Base-by-base conservation (phyloP, 2,797 vertebrate genomes). In the Enteromius fasciolatus region DNA sequence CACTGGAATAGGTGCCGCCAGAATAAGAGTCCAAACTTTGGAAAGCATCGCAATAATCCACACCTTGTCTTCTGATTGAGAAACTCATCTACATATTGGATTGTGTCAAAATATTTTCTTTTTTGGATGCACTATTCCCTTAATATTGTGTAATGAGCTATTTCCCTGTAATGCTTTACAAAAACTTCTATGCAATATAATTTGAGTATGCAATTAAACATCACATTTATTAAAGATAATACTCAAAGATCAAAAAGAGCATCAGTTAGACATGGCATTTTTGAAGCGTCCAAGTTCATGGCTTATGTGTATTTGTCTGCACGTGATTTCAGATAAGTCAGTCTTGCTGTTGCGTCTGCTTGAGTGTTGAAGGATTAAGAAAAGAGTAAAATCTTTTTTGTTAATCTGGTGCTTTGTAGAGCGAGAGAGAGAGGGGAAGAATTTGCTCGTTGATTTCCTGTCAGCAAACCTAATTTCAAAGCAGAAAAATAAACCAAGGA, bases 341-440 rank as follows among this genome's bases (percentile, higher is more conserved):
- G 50, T 85, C 80, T 73, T 17, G 31, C 54, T 23, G 66, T 33
- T 4, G 63, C 61, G 23, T 75, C 63, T 78, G 57, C 39, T 82
- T 31, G 72, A 85, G 76, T 75, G 75, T 69, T 78, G 76, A 67
- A 79, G 84, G 84, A 85, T 85, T 85, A 76, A 75, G 76, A 82
- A 78, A 31, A 82, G 79, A 63, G 76, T 79, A 1, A 85, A 85
- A 85, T 82, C 76, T 61, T 82, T 36, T 78, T 85, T 73, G 67
- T 79, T 83, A 85, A 85, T 85, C 84, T 75, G 68, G 18, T 84
- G 78, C 73, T 76, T 78, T 82, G 70, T 67, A 46, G 63, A 57
- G 50, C 28, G 36, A 54, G 48, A 63, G 50, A 36, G 52, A 63
- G 44, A 46, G 44, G 52, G 72, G 25, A 44, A 64, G 68, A 59